Conservation (phyloP, 2,797 vertebrate species). For the Naso thynnoides region DNA sequence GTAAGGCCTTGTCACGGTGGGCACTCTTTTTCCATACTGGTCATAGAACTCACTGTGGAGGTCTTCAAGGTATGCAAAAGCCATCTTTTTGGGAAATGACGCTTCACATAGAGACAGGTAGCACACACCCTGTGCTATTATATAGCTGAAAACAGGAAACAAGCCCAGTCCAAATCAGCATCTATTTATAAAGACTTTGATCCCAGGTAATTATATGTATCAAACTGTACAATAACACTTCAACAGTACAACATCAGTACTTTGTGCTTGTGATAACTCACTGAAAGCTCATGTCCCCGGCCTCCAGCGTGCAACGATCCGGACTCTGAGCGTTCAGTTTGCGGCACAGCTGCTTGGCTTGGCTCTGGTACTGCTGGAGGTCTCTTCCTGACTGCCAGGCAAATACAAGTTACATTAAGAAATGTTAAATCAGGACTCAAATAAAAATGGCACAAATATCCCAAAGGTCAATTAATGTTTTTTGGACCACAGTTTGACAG, state of each 20-base stretch:
- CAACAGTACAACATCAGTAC: neutral
- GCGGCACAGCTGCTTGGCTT: constrained; percentile 94
- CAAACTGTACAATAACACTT: too few species aligned
- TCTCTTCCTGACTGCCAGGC: constrained; percentile 89
- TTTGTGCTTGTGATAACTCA: constrained; percentile 77
- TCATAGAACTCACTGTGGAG: constrained; percentile 92
- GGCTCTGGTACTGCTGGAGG: constrained; percentile 93
- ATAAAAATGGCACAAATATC: neutral
- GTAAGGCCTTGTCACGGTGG: constrained; percentile 92
- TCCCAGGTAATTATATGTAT: too few species aligned
- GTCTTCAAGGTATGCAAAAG: constrained; percentile 92
- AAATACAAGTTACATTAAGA: neutral
- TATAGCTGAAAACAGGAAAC: constrained; percentile 82
- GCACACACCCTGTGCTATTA: constrained; percentile 93
- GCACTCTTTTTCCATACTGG: constrained; percentile 91
- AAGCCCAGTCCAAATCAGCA: neutral
- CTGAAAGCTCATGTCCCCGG: constrained; percentile 92
- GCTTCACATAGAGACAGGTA: constrained; percentile 92
- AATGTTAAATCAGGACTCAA: neutral
- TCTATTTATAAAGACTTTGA: neutral
- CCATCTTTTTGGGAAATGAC: constrained; percentile 91
- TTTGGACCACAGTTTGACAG: too few species aligned
- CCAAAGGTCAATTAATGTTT: too few species aligned
- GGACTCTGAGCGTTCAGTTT: constrained; percentile 93
- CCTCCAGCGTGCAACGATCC: constrained; percentile 91